Evolutionary conservation across 2,797 vertebrate genomes (phyloP).

Genomic region (Neosilurus mollespiculum): DNA sequence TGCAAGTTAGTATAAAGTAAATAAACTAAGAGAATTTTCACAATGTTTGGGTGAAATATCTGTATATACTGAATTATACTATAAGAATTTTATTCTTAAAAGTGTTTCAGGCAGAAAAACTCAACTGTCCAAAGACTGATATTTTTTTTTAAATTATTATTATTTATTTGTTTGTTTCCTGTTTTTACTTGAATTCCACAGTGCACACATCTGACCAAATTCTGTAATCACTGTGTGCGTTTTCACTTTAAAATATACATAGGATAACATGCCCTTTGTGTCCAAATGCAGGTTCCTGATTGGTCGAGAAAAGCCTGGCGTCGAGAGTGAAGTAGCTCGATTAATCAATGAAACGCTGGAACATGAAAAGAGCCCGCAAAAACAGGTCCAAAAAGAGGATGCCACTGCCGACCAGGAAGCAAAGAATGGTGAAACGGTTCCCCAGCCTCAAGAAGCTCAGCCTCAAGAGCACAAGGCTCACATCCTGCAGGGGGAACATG

Average conservation of each 20-base stretch:
- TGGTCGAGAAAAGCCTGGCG: constrained; percentile 87
- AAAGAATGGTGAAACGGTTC: constrained; percentile 7
- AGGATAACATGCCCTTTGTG: constrained; percentile 4
- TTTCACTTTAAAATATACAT: background rate
- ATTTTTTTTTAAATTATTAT: background rate
- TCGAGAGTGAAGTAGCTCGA: constrained; percentile 88
- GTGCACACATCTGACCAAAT: background rate
- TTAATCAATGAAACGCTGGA: constrained; percentile 89
- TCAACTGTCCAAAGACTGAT: background rate
- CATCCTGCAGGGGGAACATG: background rate
- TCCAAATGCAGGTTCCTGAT: constrained; percentile 82
- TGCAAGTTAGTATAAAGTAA: background rate
- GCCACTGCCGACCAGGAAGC: background rate
- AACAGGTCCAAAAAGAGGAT: constrained; percentile 16
- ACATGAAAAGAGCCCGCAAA: constrained; percentile 72
- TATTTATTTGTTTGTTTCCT: too few relatives aligned
- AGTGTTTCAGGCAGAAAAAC: background rate
- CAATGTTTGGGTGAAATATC: background rate
- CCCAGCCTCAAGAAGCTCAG: constrained; percentile 10
- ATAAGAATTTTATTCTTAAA: too few relatives aligned
- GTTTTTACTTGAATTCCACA: background rate
- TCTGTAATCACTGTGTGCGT: background rate
- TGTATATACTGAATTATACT: too few relatives aligned
- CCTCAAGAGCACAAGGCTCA: constrained; percentile 4
- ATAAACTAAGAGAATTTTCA: background rate